phyloP scores from a whole-genome alignment of 2,797 vertebrate genomes.

The Corythornis leucogaster region DNA sequence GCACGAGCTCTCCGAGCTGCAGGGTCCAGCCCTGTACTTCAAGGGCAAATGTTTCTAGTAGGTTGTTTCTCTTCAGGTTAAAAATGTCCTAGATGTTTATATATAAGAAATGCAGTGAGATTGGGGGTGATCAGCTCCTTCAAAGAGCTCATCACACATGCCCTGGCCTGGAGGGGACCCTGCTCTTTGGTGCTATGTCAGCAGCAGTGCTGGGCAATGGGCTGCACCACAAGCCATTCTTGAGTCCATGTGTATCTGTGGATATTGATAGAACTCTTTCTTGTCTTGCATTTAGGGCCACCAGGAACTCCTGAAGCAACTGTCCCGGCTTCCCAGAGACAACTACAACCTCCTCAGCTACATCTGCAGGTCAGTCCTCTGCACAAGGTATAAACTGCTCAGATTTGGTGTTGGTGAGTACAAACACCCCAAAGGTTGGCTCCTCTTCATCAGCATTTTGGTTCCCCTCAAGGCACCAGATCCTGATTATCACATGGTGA shows the following conservation, averaged over 20 bases:
- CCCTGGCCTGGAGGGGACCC: background rate
- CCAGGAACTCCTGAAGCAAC: slow-evolving; percentile 86
- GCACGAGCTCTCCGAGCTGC: background rate
- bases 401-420: background rate
- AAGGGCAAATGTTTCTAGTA: background rate
- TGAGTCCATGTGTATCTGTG: accelerated
- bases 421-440: background rate
- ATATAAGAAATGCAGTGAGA: background rate
- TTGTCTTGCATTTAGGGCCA: slow-evolving; percentile 80
- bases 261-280: background rate
- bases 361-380: slow-evolving; percentile 86
- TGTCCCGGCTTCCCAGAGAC: slow-evolving; percentile 86
- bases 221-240: background rate
- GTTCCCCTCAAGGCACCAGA: background rate
- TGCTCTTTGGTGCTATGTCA: background rate
- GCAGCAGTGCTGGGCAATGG: background rate
- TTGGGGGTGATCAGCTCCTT: background rate
- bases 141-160: accelerated
- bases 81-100: background rate
- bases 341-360: slow-evolving; percentile 97
- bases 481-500: accelerated
- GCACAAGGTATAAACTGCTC: background rate
- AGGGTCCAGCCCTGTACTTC: background rate
- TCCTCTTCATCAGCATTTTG: background rate
- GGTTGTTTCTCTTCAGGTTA: background rate